Evolutionary conservation across 2,797 vertebrate species (phyloP), one percentile per base, ranked within the genome.

Genomic region (Eulemur albifrons): DNA sequence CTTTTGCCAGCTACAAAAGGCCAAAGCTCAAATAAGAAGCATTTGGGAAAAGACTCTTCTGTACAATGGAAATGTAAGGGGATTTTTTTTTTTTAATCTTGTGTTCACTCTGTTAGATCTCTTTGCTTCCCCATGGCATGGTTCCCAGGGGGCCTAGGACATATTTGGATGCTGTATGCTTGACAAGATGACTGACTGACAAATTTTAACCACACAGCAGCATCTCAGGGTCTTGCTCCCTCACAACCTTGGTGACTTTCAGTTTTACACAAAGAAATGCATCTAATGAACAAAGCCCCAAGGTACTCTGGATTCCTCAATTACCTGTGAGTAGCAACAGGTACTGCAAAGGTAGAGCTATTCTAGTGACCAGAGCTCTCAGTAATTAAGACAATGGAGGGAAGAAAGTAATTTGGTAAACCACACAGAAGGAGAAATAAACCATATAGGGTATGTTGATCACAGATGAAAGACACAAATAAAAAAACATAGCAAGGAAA

Each of bases 251-350:
- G 9, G 17, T 3, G 52, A 32, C 93, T 97, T 96, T 84, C 9
- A 13, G 93, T 85, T 95, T 97, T 84, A 90, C 17, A 50, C 27
- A 90, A 96, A 89, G 40, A 59, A 79, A 93, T 90, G 5, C 52
- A 23, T 57, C 80, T 83, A 97, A 88, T 85, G 32, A 96, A 93
- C 17, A 76, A 76, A 93, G 57, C 52, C n/a, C 15, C 4, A 6
- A 40, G 23, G 52, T 73, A 43, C 14, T 67, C 35, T 40, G 7
- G 15, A 61, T 84, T 85, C 67, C 63, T 76, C 72, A 86, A 20
- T 83, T 94, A 98, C 77, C 88, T 80, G 32, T 93, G 84, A 91
- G 30, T 17, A 86, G 73, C 52, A 97, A 90, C 43, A 79, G 67
- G 88, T 38, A 50, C 15, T 38, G 0, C 38, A 83, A 14, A 80